Evolutionary conservation across 2,797 vertebrate genomes (phyloP), one percentile per base, ranked within the genome.

Genomic region (Gymnoscopelus microlampas): DNA sequence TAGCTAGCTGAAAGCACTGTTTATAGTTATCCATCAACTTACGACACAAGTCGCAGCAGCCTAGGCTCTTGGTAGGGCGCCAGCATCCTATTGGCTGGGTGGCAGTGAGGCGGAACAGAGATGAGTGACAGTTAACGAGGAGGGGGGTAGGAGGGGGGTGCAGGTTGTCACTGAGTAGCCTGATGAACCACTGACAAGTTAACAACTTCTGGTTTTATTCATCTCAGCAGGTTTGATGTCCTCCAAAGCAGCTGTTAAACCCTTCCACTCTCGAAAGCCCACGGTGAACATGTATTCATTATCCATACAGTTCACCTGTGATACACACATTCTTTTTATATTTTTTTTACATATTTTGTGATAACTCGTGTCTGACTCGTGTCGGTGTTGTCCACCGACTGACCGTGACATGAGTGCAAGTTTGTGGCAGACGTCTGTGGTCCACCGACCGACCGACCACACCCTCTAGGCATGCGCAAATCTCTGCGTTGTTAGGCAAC

Each of bases 101-200:
- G 72, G 90, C 91, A 86, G 87, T 86, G 90, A 91, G 81, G 91
- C 81, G 83, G 90, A 94, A 95, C 91, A 70, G 90, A 80, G 93
- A 92, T 91, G 94, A 95, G 88, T 94, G 94, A 94, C 90, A 82
- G 87, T 67, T 60, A 63, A 63, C 55, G 71, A 81, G 80, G 81
- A 77, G 47, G 35, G n/a, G 12, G 60, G 39, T 2, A 35, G 5
- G 15, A n/a, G 19, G 53, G 50, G 39, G 14, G 44, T 32, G 29
- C 3, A 9, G 29, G 24, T 26, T 65, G 77, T 72, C 80, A 80
- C 74, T 68, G 65, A 79, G 51, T 39, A 61, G 76, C 74, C 62
- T 87, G 88, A 92, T 62, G 69, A 63, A 57, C 77, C 74, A 88
- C 85, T 93, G 91, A 92, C 91, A 90, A 74, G 74, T 85, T 91